A percentile compares a stretch with the other conserved stretches of the same genome.
These are phyloP conservation scores for Wiebesia pumilae DNA, from an alignment of 1,140 invertebrate species.

Conservation along the genomic window DNA sequence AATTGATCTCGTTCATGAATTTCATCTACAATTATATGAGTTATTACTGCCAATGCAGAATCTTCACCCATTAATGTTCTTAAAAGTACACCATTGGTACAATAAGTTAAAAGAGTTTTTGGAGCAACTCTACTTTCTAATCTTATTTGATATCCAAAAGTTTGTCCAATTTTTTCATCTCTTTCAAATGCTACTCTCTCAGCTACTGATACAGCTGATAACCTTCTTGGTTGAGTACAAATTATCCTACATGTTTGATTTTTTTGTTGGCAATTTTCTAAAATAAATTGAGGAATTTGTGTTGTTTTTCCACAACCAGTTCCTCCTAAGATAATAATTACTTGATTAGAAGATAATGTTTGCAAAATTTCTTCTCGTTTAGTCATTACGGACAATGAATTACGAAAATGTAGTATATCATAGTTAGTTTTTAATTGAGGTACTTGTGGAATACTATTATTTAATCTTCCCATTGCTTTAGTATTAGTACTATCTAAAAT, in stretches of 20 bases:
- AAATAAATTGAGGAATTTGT: constrained; percentile 92
- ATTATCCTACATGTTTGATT: constrained; percentile 87
- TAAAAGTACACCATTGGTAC: constrained; percentile 92
- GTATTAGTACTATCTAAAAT: constrained; percentile 73
- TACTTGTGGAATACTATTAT: constrained; percentile 79
- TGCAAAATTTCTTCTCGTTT: constrained; percentile 76
- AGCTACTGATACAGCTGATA: constrained; percentile 91
- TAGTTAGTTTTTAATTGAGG: constrained; percentile 75
- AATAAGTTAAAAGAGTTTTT: constrained; percentile 91
- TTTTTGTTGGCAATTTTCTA: constrained; percentile 84
- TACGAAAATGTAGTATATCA: constrained; percentile 75
- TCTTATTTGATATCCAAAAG: constrained; percentile 95
- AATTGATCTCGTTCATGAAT: constrained; percentile 95
- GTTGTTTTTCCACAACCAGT: constrained; percentile 95
- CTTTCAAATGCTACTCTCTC: constrained; percentile 89
- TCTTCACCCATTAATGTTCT: constrained; percentile 89
- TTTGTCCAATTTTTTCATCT: constrained; percentile 88
- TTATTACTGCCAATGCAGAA: constrained; percentile 80
- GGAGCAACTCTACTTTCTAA: constrained; percentile 87
- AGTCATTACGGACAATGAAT: constrained; percentile 77
- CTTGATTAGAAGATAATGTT: constrained; percentile 75
- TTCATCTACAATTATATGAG: constrained; percentile 94
- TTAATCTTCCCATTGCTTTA: constrained; percentile 78
- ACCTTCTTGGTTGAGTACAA: constrained; percentile 93
- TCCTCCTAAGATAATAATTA: constrained; percentile 84